Conservation (phyloP, 2,888 invertebrate species). For the Coenonympha glycerion region DNA sequence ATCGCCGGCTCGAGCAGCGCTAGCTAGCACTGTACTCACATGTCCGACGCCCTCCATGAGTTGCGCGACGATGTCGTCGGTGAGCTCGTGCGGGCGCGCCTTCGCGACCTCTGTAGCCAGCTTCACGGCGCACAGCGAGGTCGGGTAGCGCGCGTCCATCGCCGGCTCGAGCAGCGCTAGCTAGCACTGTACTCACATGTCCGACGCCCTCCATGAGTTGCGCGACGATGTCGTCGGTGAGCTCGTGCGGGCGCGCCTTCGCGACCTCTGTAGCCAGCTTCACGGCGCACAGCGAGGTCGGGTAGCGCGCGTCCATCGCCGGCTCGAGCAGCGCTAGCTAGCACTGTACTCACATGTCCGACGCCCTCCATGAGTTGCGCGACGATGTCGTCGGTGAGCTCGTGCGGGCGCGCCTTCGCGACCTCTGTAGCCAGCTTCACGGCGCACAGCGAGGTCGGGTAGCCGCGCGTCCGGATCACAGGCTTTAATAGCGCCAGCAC, state of each 20-base stretch:
- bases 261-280: constrained; percentile 92
- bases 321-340: constrained; percentile 81
- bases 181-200: no score
- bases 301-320: constrained; percentile 91
- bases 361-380: constrained; percentile 90
- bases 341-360: constrained; percentile 85
- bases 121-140: constrained; percentile 94
- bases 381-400: constrained; percentile 84
- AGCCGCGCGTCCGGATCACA: constrained; percentile 90
- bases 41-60: constrained; percentile 93
- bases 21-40: no score
- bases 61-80: constrained; percentile 83
- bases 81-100: constrained; percentile 81
- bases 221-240: constrained; percentile 83
- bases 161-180: constrained; percentile 83
- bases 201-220: constrained; percentile 91
- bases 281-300: constrained; percentile 92
- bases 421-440: constrained; percentile 93
- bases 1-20: constrained; percentile 87
- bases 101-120: constrained; percentile 90
- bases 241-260: constrained; percentile 82
- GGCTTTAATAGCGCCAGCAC: constrained; percentile 80
- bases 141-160: constrained; percentile 91
- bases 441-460: constrained; percentile 92
- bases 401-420: constrained; percentile 83